Base-by-base conservation (phyloP, 1,140 invertebrate species). In the Drosophila prosaltans region DNA sequence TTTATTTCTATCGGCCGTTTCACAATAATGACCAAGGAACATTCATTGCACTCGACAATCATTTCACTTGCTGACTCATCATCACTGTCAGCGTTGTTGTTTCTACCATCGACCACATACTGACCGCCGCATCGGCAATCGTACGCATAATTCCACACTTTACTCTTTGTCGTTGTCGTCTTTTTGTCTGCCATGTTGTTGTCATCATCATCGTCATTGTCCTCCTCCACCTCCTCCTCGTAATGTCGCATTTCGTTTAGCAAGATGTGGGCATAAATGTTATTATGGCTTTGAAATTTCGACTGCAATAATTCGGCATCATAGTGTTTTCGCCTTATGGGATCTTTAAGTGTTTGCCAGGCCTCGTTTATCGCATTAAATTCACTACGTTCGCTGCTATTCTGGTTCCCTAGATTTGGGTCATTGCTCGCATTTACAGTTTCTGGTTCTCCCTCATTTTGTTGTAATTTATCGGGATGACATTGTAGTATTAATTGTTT, bases 401-500 rank as follows among this genome's bases (percentile, higher is more conserved):
- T 65, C n/a, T 51, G 45, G 45, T 24, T 51, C 21, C 58, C 57
- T 57, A 40, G 51, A 90, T 89, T 83, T 72, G 77, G 79, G 79
- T 90, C 78, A 71, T 68, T 61, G 51, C 51, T 73, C 65, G 65
- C 62, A 67, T 72, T 69, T 69, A 69, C 54, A 48, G 61, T 28
- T 55, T 51, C 45, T 51, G 30, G 51, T 2, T 69, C 39, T 21
- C 57, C 32, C 8, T 65, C 28, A 9, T 55, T 30, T 40, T 84
- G 67, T 63, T 72, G 81, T 71, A 92, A 76, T 91, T 92, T 92
- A 85, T 91, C 90, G 57, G 90, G 91, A 91, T 92, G 91, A 90
- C 84, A 91, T 86, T 90, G 88, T 86, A 92, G 72, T 84, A 92
- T 91, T 80, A 91, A 83, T 80, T 91, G 84, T 48, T 91, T 92